Conservation (phyloP, 35 echinoderm and acorn worm genomes). For the Nesometra sesokonis region DNA sequence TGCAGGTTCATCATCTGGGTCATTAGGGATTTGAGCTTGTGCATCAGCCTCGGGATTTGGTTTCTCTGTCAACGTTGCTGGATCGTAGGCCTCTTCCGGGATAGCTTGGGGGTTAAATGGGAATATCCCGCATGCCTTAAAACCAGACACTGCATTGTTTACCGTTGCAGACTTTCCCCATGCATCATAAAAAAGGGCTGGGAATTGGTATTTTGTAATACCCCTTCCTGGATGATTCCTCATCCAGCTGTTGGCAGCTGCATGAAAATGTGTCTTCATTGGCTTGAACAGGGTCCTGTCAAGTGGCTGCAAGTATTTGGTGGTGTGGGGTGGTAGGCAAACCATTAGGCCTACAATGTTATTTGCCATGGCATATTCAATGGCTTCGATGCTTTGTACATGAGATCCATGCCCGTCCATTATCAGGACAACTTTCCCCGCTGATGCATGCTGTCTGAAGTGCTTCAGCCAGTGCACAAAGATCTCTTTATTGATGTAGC, state of each 20-base stretch:
- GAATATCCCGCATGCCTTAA: slow-evolving; percentile 37
- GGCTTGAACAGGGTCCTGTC: slow-evolving; percentile 34
- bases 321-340: slow-evolving; percentile 27
- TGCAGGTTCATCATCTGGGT: no score
- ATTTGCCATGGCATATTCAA: slow-evolving; percentile 11
- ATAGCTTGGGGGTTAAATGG: slow-evolving; percentile 39
- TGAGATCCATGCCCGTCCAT: slow-evolving; percentile 32
- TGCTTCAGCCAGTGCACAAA: slow-evolving; percentile 26
- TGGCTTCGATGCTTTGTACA: not conserved
- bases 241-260: slow-evolving; percentile 37
- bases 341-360: slow-evolving; percentile 23
- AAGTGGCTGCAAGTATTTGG: slow-evolving; percentile 41
- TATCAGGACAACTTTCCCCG: slow-evolving; percentile 7
- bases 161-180: slow-evolving; percentile 31
- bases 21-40: no score
- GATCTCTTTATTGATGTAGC: slow-evolving; percentile 36
- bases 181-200: slow-evolving; percentile 21
- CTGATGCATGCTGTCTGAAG: slow-evolving; percentile 5
- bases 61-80: no score
- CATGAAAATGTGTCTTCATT: slow-evolving; percentile 15
- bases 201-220: slow-evolving; percentile 43
- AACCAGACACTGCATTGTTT: slow-evolving; percentile 12
- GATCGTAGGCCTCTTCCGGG: slow-evolving; percentile 28
- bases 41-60: no score
- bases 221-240: slow-evolving; percentile 6